Conservation (phyloP, 1,140 invertebrate species). For the Macrotrachela quadricornifera region DNA sequence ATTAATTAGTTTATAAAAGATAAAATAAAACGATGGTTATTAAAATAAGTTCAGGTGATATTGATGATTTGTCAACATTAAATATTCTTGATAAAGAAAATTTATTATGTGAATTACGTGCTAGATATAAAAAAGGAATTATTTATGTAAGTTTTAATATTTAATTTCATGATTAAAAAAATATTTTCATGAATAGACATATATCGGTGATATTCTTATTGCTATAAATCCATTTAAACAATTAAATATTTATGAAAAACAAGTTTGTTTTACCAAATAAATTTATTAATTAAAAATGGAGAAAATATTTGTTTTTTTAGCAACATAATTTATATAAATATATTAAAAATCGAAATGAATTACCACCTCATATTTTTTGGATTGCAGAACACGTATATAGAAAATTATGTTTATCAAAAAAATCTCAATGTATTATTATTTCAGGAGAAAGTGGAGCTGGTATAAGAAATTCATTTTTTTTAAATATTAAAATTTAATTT, state of each 20-base stretch:
- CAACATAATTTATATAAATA: conserved; percentile 7
- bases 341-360: neutral
- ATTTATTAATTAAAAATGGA: neutral
- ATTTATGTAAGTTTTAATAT: conserved; percentile 2
- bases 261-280: conserved; percentile 37
- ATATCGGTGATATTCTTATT: conserved; percentile 62
- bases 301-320: neutral
- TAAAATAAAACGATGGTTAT: too few relatives aligned
- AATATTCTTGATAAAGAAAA: neutral
- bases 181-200: conserved; percentile 40
- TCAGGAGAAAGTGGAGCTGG: conserved; percentile 83
- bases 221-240: conserved; percentile 61
- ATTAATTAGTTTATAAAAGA: too few relatives aligned
- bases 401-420: conserved; percentile 41
- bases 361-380: conserved; percentile 1
- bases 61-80: conserved; percentile 7
- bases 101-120: neutral
- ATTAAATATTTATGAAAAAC: conserved; percentile 49
- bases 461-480: too few relatives aligned
- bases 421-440: conserved; percentile 69
- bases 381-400: neutral
- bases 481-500: too few relatives aligned
- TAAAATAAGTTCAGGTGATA: neutral
- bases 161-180: neutral
- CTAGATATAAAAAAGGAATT: conserved; percentile 7